These are phyloP conservation scores for Melinopterus prodromus DNA, from an alignment of 2,888 invertebrate genomes.

Conservation along the genomic window DNA sequence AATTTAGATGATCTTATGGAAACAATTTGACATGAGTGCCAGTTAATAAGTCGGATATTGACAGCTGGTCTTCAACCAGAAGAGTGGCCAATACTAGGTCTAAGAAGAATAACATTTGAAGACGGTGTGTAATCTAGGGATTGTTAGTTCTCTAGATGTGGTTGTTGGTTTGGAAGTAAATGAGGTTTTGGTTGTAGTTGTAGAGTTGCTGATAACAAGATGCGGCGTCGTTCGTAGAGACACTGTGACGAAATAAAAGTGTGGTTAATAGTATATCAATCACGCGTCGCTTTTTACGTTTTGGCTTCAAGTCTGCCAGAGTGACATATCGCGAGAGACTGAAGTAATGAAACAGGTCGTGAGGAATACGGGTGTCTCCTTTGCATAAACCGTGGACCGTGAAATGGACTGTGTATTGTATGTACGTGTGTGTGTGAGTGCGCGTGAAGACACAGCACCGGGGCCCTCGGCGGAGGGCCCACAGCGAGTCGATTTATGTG, in stretches of 20 bases:
- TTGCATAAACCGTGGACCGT: conserved; percentile 22
- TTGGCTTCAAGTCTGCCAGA: neutral
- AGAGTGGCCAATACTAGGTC: too few relatives aligned
- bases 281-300: conserved; percentile 16
- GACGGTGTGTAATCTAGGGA: neutral
- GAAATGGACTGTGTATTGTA: conserved; percentile 10
- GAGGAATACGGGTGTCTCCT: conserved; percentile 16
- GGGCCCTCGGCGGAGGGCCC: neutral
- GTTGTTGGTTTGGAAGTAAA: neutral
- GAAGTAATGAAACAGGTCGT: conserved; percentile 22
- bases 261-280: conserved; percentile 26
- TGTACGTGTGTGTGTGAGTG: neutral
- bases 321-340: conserved; percentile 24
- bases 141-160: neutral
- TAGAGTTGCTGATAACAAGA: too few relatives aligned
- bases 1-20: too few relatives aligned
- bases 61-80: too few relatives aligned
- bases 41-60: too few relatives aligned
- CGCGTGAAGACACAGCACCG: neutral
- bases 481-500: conserved; percentile 28
- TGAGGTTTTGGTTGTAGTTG: neutral
- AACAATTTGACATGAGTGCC: too few relatives aligned
- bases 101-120: too few relatives aligned
- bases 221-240: neutral
- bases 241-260: conserved; percentile 11